Conservation (phyloP, 2,113 vertebrate genomes). For the Indicator maculatus region DNA sequence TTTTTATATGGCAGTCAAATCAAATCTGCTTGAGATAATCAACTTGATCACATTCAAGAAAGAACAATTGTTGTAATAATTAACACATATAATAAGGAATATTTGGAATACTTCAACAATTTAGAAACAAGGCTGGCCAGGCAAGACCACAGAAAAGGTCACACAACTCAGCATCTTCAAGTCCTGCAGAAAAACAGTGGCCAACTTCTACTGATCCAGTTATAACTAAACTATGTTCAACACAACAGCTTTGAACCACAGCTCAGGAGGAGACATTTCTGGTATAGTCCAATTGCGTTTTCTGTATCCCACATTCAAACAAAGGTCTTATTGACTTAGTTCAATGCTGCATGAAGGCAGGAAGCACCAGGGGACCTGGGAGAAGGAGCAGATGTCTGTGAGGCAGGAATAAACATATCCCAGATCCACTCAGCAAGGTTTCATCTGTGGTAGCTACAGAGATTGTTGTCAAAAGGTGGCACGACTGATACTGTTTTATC, state of each 20-base stretch:
- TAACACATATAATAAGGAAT: neutral
- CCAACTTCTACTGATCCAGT: neutral
- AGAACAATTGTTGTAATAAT: neutral
- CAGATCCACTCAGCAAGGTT: neutral
- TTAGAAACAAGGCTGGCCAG: neutral
- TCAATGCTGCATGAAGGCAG: constrained; percentile 3
- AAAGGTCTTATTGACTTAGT: neutral
- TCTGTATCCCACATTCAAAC: neutral
- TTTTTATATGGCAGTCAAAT: neutral
- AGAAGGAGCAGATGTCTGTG: constrained; percentile 26
- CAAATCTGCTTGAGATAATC: constrained; percentile 13
- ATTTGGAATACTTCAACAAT: neutral
- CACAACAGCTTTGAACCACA: neutral
- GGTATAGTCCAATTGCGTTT: neutral
- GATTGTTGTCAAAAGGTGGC: neutral
- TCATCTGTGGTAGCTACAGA: neutral
- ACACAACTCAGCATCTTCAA: neutral
- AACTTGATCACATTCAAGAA: neutral
- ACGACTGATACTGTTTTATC: constrained; percentile 11
- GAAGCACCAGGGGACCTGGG: neutral
- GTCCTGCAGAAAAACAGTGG: neutral
- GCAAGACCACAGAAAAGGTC: neutral
- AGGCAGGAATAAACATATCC: constrained; percentile 27
- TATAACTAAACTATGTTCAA: neutral
- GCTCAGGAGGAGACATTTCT: neutral